Conservation (phyloP, 2,113 vertebrate genomes). For the Lepisosteus osseus region DNA sequence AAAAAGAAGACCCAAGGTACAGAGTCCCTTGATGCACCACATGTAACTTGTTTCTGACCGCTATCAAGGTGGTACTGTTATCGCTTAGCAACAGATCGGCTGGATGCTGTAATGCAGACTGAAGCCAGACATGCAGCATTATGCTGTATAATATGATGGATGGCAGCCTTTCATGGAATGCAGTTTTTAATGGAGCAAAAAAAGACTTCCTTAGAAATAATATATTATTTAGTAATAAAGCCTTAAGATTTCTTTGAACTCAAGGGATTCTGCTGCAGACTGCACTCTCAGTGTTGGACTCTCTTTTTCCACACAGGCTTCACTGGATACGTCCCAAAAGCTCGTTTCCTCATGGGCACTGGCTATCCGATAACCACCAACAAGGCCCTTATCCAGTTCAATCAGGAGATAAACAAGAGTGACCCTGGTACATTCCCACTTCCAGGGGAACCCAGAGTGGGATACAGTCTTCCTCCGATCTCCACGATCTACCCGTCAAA, state of each 20-base stretch:
- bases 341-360: constrained; percentile 57
- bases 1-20: no score
- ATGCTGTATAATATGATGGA: no score
- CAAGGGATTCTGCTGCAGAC: not conserved
- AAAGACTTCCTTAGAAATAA: no score
- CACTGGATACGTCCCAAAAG: constrained; percentile 58
- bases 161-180: no score
- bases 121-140: no score
- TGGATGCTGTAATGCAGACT: no score
- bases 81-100: no score
- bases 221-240: no score
- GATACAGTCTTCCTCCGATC: constrained; percentile 21
- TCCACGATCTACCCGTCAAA: constrained; percentile 45
- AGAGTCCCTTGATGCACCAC: no score
- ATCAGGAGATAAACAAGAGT: constrained; percentile 34
- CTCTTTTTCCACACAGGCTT: constrained; percentile 50
- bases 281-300: not conserved
- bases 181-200: no score
- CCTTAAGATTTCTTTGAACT: not conserved
- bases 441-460: not conserved
- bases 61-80: no score
- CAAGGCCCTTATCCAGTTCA: constrained; percentile 59
- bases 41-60: no score
- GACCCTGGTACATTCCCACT: not conserved
- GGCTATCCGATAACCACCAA: constrained; percentile 60